Evolutionary conservation across 2,888 invertebrate genomes (phyloP).

Genomic region (Caenorhabditis angaria): DNA sequence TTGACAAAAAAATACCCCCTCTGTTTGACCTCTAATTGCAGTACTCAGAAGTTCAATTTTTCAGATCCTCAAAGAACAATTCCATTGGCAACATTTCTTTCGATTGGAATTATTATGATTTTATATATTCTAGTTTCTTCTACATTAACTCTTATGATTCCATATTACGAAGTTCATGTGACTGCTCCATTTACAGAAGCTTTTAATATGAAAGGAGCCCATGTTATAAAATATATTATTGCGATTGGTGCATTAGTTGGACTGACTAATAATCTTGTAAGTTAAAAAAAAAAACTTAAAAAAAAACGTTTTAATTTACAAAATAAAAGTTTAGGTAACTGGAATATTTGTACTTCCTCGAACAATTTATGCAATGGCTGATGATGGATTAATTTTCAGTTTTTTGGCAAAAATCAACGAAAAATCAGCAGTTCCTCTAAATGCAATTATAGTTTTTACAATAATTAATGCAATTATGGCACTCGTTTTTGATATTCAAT

Average conservation of each 20-base stretch:
- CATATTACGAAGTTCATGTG: constrained; percentile 39
- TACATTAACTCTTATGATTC: constrained; percentile 45
- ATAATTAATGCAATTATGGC: constrained; percentile 46
- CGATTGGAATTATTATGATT: constrained; percentile 30
- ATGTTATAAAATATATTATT: constrained; percentile 27
- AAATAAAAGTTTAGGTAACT: constrained; percentile 49
- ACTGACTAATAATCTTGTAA: constrained; percentile 43
- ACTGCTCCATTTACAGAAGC: constrained; percentile 49
- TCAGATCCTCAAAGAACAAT: constrained; percentile 41
- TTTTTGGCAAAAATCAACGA: constrained; percentile 49
- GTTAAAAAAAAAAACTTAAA: background rate
- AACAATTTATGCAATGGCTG: constrained; percentile 56
- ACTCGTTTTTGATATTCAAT: constrained; percentile 51
- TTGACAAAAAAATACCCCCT: no score
- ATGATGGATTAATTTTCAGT: constrained; percentile 52
- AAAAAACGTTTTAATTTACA: background rate
- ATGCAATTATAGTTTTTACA: constrained; percentile 51
- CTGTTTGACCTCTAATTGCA: no score
- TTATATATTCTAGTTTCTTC: constrained; percentile 45
- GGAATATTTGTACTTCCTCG: constrained; percentile 51
- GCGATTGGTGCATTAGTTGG: constrained; percentile 45
- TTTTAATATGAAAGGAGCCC: constrained; percentile 39
- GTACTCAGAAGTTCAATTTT: no score
- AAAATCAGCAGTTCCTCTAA: constrained; percentile 48
- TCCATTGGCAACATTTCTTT: constrained; percentile 42